Evolutionary conservation across 2,113 vertebrate species (phyloP).

Genomic region (Pterocles orientalis): DNA sequence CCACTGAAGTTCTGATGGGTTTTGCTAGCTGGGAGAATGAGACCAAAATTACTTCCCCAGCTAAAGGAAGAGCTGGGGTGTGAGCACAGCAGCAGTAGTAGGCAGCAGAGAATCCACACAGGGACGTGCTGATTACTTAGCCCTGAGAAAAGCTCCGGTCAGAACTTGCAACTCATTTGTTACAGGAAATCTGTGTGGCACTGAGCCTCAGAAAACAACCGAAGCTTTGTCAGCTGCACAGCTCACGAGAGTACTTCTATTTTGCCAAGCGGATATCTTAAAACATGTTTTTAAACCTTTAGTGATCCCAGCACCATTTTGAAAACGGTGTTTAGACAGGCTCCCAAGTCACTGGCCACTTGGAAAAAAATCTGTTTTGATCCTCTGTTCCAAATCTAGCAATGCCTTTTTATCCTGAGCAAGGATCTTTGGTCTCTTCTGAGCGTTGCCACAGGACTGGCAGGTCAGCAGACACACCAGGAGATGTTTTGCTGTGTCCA

Average conservation of each 20-base stretch:
- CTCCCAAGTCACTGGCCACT: background rate
- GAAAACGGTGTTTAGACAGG: background rate
- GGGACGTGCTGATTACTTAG: background rate
- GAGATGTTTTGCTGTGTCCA: background rate
- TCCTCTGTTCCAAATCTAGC: background rate
- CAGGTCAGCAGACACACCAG: background rate
- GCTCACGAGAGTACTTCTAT: background rate
- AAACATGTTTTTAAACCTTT: background rate
- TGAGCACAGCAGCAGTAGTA: background rate
- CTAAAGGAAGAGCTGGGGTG: background rate
- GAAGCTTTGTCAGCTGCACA: background rate
- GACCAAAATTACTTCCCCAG: background rate
- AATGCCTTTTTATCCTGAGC: background rate
- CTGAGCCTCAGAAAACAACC: background rate
- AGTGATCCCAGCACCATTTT: background rate
- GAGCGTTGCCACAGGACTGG: background rate
- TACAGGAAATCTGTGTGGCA: background rate
- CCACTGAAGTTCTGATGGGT: background rate
- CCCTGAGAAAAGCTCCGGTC: background rate
- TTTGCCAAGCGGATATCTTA: background rate
- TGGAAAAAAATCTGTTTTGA: background rate
- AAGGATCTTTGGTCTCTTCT: background rate
- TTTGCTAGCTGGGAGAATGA: background rate
- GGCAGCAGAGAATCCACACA: background rate
- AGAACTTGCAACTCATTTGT: background rate